Evolutionary conservation across 2,113 vertebrate genomes (phyloP), one percentile per base, ranked within the genome.

Genomic region (Cyanistes caeruleus): DNA sequence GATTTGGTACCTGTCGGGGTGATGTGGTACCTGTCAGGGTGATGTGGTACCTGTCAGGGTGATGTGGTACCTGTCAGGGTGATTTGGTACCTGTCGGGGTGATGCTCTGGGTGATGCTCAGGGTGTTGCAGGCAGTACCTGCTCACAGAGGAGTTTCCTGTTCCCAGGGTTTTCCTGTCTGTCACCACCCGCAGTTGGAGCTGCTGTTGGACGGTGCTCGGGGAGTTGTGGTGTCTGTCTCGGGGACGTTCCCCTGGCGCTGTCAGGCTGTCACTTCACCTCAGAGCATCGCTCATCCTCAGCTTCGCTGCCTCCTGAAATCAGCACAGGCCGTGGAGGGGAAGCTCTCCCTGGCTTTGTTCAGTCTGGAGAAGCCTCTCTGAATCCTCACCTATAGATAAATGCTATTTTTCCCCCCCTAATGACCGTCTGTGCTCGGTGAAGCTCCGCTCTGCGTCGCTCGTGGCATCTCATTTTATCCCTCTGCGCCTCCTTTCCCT

Each of bases 381-480:
- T 41, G 67, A n/a, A 43, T 83, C 77, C 58, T 87, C 83, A 68
- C 70, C 52, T 49, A 4, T 2, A 15, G 37, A 49, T 6, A 4
- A 0, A 30, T 43, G 5, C 49, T 8, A 1, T 2, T 53, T 53
- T 37, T 39, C 23, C 1, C 4, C 8, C 12, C 7, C 13, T 23
- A 20, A 31, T 43, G 48, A 59, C 60, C 14, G 2, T 53, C 48
- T 84, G 65, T 72, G 82, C 39, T 46, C 53, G 19, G 1, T 6
- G 59, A 27, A 55, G 55, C 82, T 70, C 43, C 15, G 0, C 3
- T 55, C 51, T 16, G 25, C 28, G 22, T 21, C 72, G 44, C 88
- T 69, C 30, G 43, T 59, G 56, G 78, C 64, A 0, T 67, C 85
- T 85, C 62, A 35, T 63, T 84, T 72, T 44, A 35, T 83, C 79